Percentiles rank a stretch among this genome's conserved stretches.
Conservation (phyloP, 2,888 invertebrate genomes). For the Notodonta dromedarius region DNA sequence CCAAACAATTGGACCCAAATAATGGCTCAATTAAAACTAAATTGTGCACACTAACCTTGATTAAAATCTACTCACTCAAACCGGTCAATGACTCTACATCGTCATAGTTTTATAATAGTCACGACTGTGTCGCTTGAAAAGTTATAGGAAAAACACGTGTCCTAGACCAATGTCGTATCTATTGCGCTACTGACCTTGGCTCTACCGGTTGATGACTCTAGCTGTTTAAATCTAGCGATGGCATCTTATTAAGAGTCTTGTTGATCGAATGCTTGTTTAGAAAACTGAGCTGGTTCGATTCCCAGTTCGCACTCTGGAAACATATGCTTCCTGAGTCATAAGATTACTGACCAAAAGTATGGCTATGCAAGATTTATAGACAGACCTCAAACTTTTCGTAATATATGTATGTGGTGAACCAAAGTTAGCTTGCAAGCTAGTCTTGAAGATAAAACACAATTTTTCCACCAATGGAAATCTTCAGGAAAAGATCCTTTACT, state of each 20-base stretch:
- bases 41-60: neutral
- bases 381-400: too few relatives aligned
- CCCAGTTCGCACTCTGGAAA: too few relatives aligned
- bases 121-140: neutral
- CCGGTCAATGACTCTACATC: constrained; percentile 1
- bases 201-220: constrained; percentile 22
- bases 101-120: neutral
- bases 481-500: too few relatives aligned
- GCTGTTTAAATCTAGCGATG: neutral
- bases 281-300: too few relatives aligned
- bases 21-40: too few relatives aligned
- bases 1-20: too few relatives aligned
- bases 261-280: too few relatives aligned
- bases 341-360: too few relatives aligned
- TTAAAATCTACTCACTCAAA: neutral
- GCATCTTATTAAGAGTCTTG: neutral
- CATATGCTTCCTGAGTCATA: too few relatives aligned
- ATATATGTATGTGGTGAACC: too few relatives aligned
- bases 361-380: too few relatives aligned
- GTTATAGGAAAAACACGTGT: neutral
- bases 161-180: constrained; percentile 6
- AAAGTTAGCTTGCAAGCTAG: neutral
- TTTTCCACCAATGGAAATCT: neutral
- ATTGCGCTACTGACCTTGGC: constrained; percentile 23
- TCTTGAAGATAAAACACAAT: neutral